Evolutionary conservation across 2,888 invertebrate genomes (phyloP), one percentile per base, ranked within the genome.

Genomic region (Callimorpha dominula): DNA sequence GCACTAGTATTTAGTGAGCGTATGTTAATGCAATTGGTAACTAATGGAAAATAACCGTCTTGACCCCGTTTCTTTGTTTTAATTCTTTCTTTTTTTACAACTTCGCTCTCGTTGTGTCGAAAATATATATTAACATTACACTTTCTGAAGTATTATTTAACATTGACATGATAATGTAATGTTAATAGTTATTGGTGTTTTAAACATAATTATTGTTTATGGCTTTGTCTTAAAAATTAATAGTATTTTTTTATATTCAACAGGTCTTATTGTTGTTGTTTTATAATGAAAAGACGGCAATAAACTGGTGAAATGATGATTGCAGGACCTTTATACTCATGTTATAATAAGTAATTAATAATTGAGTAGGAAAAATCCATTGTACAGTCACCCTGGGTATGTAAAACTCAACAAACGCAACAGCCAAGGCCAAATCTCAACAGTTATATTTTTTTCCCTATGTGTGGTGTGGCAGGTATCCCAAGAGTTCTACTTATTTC

Each of bases 31-130:
- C 85, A 87, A 81, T 68, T 78, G 9, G 70, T 78, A 83, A 86
- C 83, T 85, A 89, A 87, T 91, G 92, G 92, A 91, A 90, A 90
- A 91, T 89, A 87, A 89, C 89, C 81, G 86, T 78, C 75, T 78
- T 90, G 93, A 91, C 93, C 92, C 91, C 87, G 91, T 91, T 93
- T 90, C 92, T 90, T 90, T 90, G 90, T 90, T 85, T 89, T 82
- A 87, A 87, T 69, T 71, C 68, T 86, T 86, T 76, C 86, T 90
- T 90, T 89, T 31, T 90, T 87, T 86, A 86, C 83, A 78, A 76
- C 80, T 14, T 67, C 70, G 67, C 63, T 80, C 82, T 81, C 67
- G 80, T 79, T 79, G 81, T 78, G 75, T 75, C 77, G 75, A 82
- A 80, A 83, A 80, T 60, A 42, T 79, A 71, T 76, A 75, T 73